phyloP scores from a whole-genome alignment of 2,797 vertebrate genomes.

The Diplodus puntazzo region DNA sequence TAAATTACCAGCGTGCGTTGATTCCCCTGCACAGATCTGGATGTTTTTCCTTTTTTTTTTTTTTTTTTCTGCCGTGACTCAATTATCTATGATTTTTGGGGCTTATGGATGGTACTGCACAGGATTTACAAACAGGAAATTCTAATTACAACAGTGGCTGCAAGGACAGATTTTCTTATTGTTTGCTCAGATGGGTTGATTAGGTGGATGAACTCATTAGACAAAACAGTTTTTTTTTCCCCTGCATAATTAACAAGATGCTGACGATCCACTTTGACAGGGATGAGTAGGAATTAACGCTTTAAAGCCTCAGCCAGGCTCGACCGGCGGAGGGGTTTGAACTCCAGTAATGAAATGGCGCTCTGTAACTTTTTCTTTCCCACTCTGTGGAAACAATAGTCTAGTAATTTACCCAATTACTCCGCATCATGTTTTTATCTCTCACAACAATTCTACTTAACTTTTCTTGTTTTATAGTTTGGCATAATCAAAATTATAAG shows the following conservation, averaged over 20 bases:
- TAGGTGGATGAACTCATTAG: constrained; percentile 64
- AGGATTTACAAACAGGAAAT: constrained; percentile 51
- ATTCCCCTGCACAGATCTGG: constrained; percentile 32
- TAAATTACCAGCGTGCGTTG: constrained; percentile 18
- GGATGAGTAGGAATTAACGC: constrained; percentile 48
- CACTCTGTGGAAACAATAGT: not conserved
- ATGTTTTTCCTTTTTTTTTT: constrained; percentile 17
- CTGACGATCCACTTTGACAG: constrained; percentile 47
- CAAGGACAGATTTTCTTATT: constrained; percentile 57
- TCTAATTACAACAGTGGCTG: constrained; percentile 57
- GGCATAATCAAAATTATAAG: too few species aligned
- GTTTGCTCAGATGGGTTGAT: constrained; percentile 63
- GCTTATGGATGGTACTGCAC: constrained; percentile 25
- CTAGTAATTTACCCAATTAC: too few species aligned
- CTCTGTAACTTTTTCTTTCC: not conserved
- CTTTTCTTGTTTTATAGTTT: too few species aligned
- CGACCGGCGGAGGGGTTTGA: constrained; percentile 2
- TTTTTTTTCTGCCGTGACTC: constrained; percentile 24
- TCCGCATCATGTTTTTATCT: too few species aligned
- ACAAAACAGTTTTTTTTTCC: constrained; percentile 38
- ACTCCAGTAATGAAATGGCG: not conserved
- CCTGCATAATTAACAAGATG: constrained; percentile 61
- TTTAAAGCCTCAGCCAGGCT: constrained; percentile 2
- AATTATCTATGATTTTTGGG: constrained; percentile 51
- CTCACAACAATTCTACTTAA: too few species aligned